These are phyloP conservation scores for Microtus ochrogaster DNA, from an alignment of 2,113 vertebrate species.

Conservation along the genomic window DNA sequence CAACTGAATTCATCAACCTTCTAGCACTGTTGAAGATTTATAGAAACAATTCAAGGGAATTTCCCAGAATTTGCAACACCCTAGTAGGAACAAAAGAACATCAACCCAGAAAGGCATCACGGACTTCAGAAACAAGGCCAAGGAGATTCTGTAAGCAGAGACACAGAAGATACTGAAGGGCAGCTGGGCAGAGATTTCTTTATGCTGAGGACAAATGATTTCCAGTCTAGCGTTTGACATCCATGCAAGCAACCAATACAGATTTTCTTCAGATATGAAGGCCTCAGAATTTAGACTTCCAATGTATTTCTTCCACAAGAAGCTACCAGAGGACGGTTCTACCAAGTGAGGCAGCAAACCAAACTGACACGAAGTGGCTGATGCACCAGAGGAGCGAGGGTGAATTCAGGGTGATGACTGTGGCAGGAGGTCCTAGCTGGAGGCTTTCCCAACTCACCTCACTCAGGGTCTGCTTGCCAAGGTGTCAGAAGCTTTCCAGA, in stretches of 20 bases:
- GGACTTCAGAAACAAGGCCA: neutral
- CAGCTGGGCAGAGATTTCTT: rapidly evolving
- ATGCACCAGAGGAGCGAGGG: neutral
- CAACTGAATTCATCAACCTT: neutral
- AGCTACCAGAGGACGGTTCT: neutral
- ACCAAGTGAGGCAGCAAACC: neutral
- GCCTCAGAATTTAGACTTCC: neutral
- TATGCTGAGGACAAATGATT: neutral
- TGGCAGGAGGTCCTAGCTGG: neutral
- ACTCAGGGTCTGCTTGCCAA: neutral
- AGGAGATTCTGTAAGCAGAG: neutral
- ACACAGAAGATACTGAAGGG: no score
- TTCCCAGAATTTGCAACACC: neutral
- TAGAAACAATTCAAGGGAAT: conserved; percentile 31
- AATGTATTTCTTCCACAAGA: neutral
- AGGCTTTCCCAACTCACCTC: neutral
- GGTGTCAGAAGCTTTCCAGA: neutral
- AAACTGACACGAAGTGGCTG: neutral
- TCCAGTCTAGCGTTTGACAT: neutral
- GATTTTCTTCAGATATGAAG: conserved; percentile 28
- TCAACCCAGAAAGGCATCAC: neutral
- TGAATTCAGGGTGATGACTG: neutral
- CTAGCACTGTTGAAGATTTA: neutral
- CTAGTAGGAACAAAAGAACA: neutral
- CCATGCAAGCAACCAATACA: neutral